Base-by-base conservation (phyloP, 2,888 invertebrate species). In the Machimus atricapillus region DNA sequence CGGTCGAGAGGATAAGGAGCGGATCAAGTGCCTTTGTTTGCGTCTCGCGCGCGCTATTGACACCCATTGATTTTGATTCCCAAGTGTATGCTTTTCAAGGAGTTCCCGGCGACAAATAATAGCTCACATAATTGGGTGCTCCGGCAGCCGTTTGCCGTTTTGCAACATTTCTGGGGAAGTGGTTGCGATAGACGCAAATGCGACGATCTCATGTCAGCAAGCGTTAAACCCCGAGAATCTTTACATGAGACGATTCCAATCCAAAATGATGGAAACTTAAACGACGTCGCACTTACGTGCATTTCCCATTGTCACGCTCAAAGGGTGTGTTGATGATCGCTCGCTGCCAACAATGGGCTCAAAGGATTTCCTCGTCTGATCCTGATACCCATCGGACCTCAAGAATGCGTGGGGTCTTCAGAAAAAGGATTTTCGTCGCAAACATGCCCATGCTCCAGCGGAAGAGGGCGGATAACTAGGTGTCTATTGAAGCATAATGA, bases 401-500 rank as follows among this genome's bases (percentile, higher is more conserved):
- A 9, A 82, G 34, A 82, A 82, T 82, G 82, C 37, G 82, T 82
- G 82, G 19, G 82, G 82, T 82, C 82, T 40, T n/a, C 16, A 58
- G 23, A 9, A 46, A 27, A 79, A 46, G 46, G 79, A 79, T 79
- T 79, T 46, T 79, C 27, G 52, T 79, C 52, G 52, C 79, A 31
- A 78, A 43, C 27, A 43, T 46, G 16, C 43, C 43, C 43, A 43
- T 43, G 27, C 14, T 46, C 2, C 8, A 79, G 52, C 46, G 79
- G 52, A 52, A 79, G 52, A 46, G 52, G 79, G 79, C 52, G 79
- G 79, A 27, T 79, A 52, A 79, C 79, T 23, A 79, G 79, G 79
- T 79, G 79, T 79, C 79, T 79, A 79, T 79, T 79, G 79, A 79
- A 43, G 52, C 52, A 79, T 79, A 79, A 79, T 79, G 79, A 79